These are phyloP conservation scores for Tetrapedia diversipes DNA, from an alignment of 2,888 invertebrate species.

Conservation along the genomic window DNA sequence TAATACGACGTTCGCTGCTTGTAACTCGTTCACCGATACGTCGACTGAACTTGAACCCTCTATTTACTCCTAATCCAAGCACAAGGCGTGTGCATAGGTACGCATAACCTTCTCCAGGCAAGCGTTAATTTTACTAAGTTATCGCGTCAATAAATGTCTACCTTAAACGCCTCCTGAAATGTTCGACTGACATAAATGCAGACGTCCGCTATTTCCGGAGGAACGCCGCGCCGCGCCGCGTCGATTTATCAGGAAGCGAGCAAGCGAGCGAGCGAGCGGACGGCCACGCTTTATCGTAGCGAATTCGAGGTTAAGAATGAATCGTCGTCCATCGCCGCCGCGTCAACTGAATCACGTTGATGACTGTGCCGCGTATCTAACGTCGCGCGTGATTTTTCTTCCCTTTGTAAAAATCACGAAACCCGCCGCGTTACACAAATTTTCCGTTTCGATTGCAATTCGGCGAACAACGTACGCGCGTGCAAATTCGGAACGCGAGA, in stretches of 20 bases:
- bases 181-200: constrained; percentile 45
- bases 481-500: not conserved
- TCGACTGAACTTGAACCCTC: constrained; percentile 47
- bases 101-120: constrained; percentile 36
- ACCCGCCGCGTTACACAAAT: not conserved
- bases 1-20: not conserved
- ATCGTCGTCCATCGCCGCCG: constrained; percentile 31
- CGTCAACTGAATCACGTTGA: constrained; percentile 48
- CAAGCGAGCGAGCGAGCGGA: too few species aligned
- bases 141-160: constrained; percentile 66
- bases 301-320: constrained; percentile 62
- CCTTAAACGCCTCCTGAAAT: constrained; percentile 48
- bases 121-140: constrained; percentile 67
- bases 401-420: not conserved
- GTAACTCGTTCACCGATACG: not conserved
- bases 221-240: constrained; percentile 49
- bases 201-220: constrained; percentile 60
- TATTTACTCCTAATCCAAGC: constrained; percentile 13
- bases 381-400: constrained; percentile 16
- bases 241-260: constrained; percentile 51
- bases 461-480: not conserved
- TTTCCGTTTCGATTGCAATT: not conserved
- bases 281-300: constrained; percentile 37
- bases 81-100: too few species aligned
- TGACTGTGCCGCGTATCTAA: not conserved